Percentiles rank a stretch among this genome's conserved stretches.
Conservation (phyloP, 2,797 vertebrate species). For the Acanthiza pusilla region DNA sequence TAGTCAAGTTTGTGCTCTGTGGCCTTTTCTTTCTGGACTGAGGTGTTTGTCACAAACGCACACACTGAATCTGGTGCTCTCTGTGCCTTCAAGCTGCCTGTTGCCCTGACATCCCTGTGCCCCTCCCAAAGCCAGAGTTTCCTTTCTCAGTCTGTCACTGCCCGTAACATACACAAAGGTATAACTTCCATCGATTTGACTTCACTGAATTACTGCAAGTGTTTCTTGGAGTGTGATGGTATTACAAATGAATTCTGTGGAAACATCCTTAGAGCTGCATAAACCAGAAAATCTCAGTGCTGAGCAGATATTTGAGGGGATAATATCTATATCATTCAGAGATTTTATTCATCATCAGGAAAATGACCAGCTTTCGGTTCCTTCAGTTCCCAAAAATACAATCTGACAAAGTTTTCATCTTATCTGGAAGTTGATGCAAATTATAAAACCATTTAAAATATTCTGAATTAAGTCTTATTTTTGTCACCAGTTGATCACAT, state of each 20-base stretch:
- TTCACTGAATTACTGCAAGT: background rate
- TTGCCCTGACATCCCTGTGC: background rate
- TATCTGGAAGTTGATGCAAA: background rate
- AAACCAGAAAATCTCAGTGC: background rate
- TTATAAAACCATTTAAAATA: background rate
- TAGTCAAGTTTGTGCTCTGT: background rate
- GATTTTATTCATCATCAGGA: background rate
- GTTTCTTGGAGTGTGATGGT: background rate
- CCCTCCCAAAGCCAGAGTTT: background rate
- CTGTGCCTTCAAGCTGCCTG: background rate
- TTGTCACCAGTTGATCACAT: background rate
- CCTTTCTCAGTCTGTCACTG: background rate
- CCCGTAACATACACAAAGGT: accelerated
- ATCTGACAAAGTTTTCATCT: background rate
- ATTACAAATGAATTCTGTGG: background rate
- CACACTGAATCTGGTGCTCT: background rate
- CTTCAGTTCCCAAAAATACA: background rate
- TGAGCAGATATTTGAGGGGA: background rate
- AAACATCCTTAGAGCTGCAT: background rate
- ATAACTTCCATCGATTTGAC: background rate
- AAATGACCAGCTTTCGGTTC: background rate
- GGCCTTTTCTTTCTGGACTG: background rate
- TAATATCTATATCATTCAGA: background rate
- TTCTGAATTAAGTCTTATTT: background rate
- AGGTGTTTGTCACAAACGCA: background rate